Evolutionary conservation across 1,140 invertebrate species (phyloP).

Genomic region (Leptinotarsa texana): DNA sequence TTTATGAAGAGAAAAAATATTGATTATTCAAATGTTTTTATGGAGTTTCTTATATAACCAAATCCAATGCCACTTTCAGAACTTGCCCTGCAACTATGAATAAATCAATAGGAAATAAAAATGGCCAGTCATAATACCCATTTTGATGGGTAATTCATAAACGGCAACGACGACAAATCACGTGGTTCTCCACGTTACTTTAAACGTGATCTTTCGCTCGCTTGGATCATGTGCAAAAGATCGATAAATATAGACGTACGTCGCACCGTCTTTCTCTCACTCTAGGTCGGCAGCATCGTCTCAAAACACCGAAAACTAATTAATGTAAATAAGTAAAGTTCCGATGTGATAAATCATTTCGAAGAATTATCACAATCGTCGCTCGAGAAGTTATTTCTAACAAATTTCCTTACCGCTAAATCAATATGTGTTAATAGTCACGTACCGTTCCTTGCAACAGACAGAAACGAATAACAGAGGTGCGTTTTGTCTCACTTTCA

Average conservation of each 20-base stretch:
- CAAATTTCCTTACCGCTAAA: neutral
- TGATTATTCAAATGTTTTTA: slow-evolving; percentile 1
- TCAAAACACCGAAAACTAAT: neutral
- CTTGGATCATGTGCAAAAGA: slow-evolving; percentile 42
- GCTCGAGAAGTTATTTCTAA: neutral
- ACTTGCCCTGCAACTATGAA: neutral
- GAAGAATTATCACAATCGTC: neutral
- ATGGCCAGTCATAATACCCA: slow-evolving; percentile 26
- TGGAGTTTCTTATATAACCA: slow-evolving; percentile 24
- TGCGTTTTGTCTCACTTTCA: slow-evolving; percentile 32
- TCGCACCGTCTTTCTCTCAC: slow-evolving; percentile 11
- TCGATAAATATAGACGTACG: slow-evolving; percentile 37
- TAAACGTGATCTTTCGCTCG: slow-evolving; percentile 46
- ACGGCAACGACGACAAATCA: slow-evolving; percentile 34
- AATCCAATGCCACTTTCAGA: slow-evolving; percentile 27
- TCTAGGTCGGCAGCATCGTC: neutral
- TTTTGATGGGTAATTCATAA: slow-evolving; percentile 23
- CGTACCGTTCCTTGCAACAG: slow-evolving; percentile 25
- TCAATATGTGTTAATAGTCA: slow-evolving; percentile 31
- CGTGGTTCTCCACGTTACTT: slow-evolving; percentile 47
- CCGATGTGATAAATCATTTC: neutral
- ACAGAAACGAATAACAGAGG: slow-evolving; percentile 33
- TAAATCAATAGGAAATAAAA: slow-evolving; percentile 22
- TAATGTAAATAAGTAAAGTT: neutral
- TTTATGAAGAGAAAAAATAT: neutral